A percentile compares a stretch with the other conserved stretches of the same genome.
Conservation (phyloP, 2,888 invertebrate species). For the Carcina quercana region DNA sequence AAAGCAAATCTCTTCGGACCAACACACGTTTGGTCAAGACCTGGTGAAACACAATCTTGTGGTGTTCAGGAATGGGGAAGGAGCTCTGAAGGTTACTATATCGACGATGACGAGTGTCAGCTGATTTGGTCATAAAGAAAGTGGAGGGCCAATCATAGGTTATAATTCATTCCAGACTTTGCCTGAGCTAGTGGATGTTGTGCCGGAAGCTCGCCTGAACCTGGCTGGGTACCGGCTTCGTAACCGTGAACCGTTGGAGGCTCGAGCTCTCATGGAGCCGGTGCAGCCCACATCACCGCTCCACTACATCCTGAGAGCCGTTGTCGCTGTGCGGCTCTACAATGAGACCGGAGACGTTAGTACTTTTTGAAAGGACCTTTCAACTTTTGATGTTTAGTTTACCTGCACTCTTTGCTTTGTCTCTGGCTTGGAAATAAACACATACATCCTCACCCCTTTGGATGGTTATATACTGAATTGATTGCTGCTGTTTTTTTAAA, state of each 20-base stretch:
- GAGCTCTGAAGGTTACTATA: slow-evolving; percentile 93
- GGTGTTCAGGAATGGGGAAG: slow-evolving; percentile 95
- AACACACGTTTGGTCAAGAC: slow-evolving; percentile 88
- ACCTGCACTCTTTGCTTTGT: background rate
- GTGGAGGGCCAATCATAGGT: too few relatives aligned
- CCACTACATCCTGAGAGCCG: slow-evolving; percentile 97
- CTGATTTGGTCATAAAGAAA: too few relatives aligned
- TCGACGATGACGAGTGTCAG: too few relatives aligned
- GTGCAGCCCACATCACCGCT: slow-evolving; percentile 95
- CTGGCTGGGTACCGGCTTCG: slow-evolving; percentile 95
- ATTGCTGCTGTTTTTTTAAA: too few relatives aligned
- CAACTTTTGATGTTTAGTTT: background rate
- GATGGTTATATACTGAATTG: too few relatives aligned
- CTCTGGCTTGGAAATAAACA: background rate
- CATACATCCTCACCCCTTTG: too few relatives aligned
- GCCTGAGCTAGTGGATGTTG: slow-evolving; percentile 93
- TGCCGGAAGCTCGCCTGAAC: slow-evolving; percentile 97
- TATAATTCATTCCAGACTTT: slow-evolving; percentile 71
- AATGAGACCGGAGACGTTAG: slow-evolving; percentile 93
- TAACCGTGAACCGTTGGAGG: slow-evolving; percentile 91
- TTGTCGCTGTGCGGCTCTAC: slow-evolving; percentile 94
- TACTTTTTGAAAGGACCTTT: too few relatives aligned
- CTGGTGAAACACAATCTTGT: slow-evolving; percentile 96
- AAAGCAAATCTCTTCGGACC: slow-evolving; percentile 85
- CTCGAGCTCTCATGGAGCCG: slow-evolving; percentile 91